Conservation (phyloP, 2,797 vertebrate genomes). For the Geotrypetes seraphini region DNA sequence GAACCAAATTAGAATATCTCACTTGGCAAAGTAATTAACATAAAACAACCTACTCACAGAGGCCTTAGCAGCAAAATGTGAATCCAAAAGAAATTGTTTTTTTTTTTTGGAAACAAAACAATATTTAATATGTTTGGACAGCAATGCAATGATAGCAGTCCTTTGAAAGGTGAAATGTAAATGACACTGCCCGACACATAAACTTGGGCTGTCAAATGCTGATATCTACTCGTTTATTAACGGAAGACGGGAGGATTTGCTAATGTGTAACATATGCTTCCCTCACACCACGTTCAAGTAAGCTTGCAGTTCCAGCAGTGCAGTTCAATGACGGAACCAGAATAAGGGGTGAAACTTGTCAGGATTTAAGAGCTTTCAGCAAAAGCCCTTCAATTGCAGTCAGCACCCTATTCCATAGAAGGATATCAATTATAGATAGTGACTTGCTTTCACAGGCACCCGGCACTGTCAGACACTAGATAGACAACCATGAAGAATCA, state of each 20-base stretch:
- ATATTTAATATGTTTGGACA: conserved; percentile 6
- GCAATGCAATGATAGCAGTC: conserved; percentile 15
- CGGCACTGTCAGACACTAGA: conserved; percentile 86
- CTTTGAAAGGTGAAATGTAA: conserved; percentile 10
- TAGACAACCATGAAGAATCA: conserved; percentile 93
- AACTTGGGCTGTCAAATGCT: conserved; percentile 8
- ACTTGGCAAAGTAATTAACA: conserved; percentile 49
- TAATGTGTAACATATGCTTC: conserved; percentile 37
- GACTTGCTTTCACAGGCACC: conserved; percentile 82
- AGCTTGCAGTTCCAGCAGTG: conserved; percentile 49
- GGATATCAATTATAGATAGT: conserved; percentile 99
- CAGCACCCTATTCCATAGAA: conserved; percentile 85
- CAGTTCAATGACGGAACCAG: conserved; percentile 53
- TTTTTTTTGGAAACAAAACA: too few species aligned
- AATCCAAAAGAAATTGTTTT: conserved; percentile 36
- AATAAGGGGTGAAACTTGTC: conserved; percentile 89
- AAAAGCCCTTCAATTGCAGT: conserved; percentile 86
- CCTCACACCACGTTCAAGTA: conserved; percentile 51
- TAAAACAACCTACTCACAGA: too few species aligned
- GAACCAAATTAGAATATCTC: conserved; percentile 41
- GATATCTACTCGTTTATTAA: too few species aligned
- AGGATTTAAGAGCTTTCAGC: conserved; percentile 94
- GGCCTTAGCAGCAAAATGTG: conserved; percentile 34
- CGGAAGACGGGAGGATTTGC: too few species aligned
- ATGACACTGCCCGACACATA: conserved; percentile 25